Conservation (phyloP, 92 coral and sea anemone genomes). For the Parazoanthus atlanticus region DNA sequence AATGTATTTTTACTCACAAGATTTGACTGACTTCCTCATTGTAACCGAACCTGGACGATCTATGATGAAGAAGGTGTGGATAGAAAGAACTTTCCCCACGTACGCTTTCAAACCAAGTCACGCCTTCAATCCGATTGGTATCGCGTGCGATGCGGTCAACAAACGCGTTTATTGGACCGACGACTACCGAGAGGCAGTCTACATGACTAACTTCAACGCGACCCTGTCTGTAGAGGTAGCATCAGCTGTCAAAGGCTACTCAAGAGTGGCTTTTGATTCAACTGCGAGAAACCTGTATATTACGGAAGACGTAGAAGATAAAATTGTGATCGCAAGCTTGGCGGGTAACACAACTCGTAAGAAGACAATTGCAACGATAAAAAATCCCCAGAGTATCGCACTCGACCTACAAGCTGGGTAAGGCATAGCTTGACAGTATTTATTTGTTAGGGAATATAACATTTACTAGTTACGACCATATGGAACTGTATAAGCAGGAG, state of each 20-base stretch:
- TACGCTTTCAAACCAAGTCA: not conserved
- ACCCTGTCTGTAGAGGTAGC: not conserved
- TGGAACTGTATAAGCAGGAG: not conserved
- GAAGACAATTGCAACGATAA: not conserved
- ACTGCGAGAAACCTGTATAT: conserved; percentile 26
- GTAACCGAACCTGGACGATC: conserved; percentile 19
- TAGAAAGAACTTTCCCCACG: not conserved
- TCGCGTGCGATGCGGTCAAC: conserved; percentile 29
- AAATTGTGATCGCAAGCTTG: conserved; percentile 8
- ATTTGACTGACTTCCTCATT: conserved; percentile 25
- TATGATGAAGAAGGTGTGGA: conserved; percentile 21
- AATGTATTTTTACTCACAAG: not conserved
- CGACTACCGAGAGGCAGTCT: not conserved
- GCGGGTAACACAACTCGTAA: conserved; percentile 21
- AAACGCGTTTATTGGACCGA: conserved; percentile 37
- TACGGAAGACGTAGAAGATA: not conserved
- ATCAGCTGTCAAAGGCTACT: not conserved
- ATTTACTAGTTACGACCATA: not conserved
- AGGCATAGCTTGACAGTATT: not conserved
- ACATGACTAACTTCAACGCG: conserved; percentile 25
- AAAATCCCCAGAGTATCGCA: conserved; percentile 15
- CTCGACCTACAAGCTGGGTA: conserved; percentile 28
- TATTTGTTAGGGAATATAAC: not conserved
- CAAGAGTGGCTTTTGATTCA: conserved; percentile 31
- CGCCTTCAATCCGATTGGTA: conserved; percentile 28